These are phyloP conservation scores for Diglossa cyanea DNA, from an alignment of 2,797 vertebrate species.

Conservation along the genomic window DNA sequence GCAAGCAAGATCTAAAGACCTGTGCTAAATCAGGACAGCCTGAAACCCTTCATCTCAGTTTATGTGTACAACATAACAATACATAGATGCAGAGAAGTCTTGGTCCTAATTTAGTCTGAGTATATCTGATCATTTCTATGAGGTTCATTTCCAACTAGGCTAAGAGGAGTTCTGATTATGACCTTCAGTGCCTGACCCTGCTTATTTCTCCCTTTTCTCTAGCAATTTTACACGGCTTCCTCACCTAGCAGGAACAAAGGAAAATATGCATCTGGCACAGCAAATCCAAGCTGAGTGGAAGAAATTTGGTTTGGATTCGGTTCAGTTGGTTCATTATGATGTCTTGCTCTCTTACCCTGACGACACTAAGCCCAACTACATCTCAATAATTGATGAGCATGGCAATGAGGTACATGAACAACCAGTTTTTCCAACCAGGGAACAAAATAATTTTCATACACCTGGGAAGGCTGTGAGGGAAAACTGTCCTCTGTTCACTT, in stretches of 20 bases:
- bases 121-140: background rate
- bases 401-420: slow-evolving; percentile 82
- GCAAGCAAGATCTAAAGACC: background rate
- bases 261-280: slow-evolving; percentile 87
- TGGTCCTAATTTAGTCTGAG: background rate
- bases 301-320: slow-evolving; percentile 90
- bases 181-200: background rate
- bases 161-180: background rate
- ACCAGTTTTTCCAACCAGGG: background rate
- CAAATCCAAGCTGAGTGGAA: slow-evolving; percentile 88
- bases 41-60: background rate
- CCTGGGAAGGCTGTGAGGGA: background rate
- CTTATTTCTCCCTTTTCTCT: slow-evolving; percentile 14
- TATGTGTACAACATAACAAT: background rate
- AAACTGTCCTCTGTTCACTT: background rate
- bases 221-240: slow-evolving; percentile 90
- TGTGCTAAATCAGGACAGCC: background rate
- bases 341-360: slow-evolving; percentile 96
- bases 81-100: background rate
- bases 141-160: background rate
- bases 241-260: slow-evolving; percentile 89
- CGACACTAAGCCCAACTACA: slow-evolving; percentile 85
- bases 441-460: background rate
- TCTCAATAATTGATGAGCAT: slow-evolving; percentile 83
- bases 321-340: slow-evolving; percentile 87